These are phyloP conservation scores for Aphrophora alni DNA, from an alignment of 2,888 invertebrate genomes.

Conservation along the genomic window DNA sequence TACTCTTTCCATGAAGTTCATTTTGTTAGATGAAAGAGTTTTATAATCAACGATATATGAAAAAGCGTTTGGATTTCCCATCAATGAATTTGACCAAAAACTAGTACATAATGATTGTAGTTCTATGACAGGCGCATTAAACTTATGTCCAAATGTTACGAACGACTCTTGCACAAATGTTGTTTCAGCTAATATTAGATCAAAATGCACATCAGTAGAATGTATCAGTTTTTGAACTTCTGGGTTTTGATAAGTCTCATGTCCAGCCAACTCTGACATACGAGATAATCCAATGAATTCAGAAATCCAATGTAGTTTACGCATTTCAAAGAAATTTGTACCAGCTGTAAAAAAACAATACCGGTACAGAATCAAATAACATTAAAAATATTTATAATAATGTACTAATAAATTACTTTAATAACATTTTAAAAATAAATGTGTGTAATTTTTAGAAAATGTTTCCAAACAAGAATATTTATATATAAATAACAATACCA, in stretches of 20 bases:
- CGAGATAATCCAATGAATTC: neutral
- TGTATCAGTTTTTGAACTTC: neutral
- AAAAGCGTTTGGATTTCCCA: neutral
- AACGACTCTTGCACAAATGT: neutral
- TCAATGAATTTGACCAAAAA: neutral
- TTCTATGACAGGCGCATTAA: neutral
- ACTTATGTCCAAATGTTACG: neutral
- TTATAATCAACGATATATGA: neutral
- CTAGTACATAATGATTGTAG: neutral
- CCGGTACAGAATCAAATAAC: no score
- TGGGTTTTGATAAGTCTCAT: neutral
- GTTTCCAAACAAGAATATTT: no score
- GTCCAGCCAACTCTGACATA: neutral
- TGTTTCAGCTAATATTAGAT: neutral
- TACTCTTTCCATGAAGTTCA: slow-evolving; percentile 59
- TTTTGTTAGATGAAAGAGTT: slow-evolving; percentile 56
- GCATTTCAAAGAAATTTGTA: neutral
- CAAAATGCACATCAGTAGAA: neutral
- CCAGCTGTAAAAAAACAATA: neutral
- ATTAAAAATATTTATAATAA: no score
- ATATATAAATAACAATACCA: no score
- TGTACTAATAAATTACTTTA: no score
- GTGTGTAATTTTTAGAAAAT: no score
- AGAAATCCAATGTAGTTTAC: neutral
- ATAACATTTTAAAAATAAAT: no score